Conservation (phyloP, 2,113 vertebrate genomes). For the Pardalotus punctatus region DNA sequence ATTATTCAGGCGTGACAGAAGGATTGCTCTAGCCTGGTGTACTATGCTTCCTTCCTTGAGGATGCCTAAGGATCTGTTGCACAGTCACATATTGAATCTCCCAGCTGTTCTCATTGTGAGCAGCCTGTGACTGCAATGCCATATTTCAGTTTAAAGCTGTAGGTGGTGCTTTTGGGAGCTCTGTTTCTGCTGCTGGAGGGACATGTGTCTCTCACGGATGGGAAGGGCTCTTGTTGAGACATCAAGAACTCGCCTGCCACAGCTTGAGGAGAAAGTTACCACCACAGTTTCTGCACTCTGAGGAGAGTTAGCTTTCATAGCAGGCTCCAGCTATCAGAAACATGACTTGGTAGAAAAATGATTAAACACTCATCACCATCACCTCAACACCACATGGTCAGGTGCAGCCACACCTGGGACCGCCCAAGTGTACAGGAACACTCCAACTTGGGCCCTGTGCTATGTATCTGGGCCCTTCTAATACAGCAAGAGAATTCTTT, state of each 20-base stretch:
- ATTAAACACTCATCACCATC: not conserved
- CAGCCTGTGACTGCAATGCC: not conserved
- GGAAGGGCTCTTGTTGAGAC: not conserved
- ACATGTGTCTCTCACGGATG: fast-evolving
- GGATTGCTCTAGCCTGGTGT: not conserved
- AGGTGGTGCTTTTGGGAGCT: not conserved
- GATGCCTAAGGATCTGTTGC: not conserved
- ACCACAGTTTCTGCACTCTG: not conserved
- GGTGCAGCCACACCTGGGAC: not conserved
- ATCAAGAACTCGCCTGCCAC: not conserved
- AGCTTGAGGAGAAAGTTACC: not conserved
- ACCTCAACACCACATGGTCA: not conserved
- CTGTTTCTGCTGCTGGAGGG: not conserved
- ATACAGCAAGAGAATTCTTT: not conserved
- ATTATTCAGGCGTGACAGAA: not conserved
- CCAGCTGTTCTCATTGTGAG: not conserved
- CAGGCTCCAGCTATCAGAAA: not conserved
- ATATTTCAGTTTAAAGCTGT: not conserved
- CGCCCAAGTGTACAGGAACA: not conserved
- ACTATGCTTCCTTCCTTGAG: not conserved
- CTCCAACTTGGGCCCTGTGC: not conserved
- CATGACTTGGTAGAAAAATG: not conserved
- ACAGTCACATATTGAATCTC: not conserved
- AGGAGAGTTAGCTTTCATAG: not conserved
- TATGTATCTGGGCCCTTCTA: not conserved